Evolutionary conservation across 2,113 vertebrate genomes (phyloP).

Genomic region (Pontoporia blainvillei): DNA sequence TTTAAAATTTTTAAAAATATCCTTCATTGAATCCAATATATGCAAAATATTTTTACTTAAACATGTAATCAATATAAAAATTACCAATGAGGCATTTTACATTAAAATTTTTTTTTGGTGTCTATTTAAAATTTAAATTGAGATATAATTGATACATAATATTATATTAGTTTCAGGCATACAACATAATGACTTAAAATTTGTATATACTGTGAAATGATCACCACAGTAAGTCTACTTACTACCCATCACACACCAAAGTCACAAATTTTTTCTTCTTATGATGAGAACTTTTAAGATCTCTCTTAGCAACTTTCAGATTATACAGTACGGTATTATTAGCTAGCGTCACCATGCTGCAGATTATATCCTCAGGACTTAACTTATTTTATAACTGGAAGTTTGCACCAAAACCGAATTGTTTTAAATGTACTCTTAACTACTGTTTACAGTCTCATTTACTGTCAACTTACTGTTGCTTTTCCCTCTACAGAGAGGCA

Average conservation of each 20-base stretch:
- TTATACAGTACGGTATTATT: background rate
- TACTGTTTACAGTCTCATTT: background rate
- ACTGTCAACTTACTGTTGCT: background rate
- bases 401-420: background rate
- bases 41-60: background rate
- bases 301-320: background rate
- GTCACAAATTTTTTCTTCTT: background rate
- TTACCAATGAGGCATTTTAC: background rate
- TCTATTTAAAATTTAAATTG: background rate
- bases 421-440: background rate
- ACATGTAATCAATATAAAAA: background rate
- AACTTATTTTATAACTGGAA: background rate
- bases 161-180: background rate
- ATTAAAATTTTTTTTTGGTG: background rate
- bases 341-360: background rate
- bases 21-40: background rate
- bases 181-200: background rate
- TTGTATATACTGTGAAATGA: background rate
- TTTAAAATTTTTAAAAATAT: background rate
- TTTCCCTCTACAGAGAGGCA: slow-evolving; percentile 24
- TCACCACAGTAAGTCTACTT: background rate
- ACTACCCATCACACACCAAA: background rate
- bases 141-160: background rate
- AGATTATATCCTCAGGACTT: background rate
- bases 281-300: background rate